Base-by-base conservation (phyloP, 2,888 invertebrate genomes). In the Cyaniris semiargus region DNA sequence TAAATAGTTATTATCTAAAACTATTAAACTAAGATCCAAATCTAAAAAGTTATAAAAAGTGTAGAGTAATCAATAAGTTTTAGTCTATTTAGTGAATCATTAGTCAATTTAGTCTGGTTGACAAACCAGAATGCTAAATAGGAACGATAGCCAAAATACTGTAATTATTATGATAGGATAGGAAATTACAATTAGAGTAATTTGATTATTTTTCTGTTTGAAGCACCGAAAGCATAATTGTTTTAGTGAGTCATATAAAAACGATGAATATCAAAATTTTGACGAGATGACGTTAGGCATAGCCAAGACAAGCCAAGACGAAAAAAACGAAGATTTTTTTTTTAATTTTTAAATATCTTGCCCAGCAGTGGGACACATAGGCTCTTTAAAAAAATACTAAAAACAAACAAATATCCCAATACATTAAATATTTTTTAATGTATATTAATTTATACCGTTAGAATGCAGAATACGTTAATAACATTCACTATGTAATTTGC, bases 1-100 rank as follows among this genome's bases (percentile, higher is more conserved):
- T 66, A 31, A 66, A 66, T 66, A 66, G 66, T 66, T 10, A 23
- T 66, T 23, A 27, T 66, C 66, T 66, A 31, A 66, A 66, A 66
- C 58, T 60, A 21, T 21, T 10, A 66, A 10, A 60, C 21, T 60
- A 60, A 60, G 21, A 27, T 27, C 6, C 15, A 27, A 66, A 31
- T 66, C 66, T 66, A 66, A 66, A 23, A 27, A 66, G 27, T 66
- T 66, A 31, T 27, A 66, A 27, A 27, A 15, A 66, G 27, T 27
- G 27, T 66, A 18, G 66, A 27, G 10, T 15, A 66, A 13, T 60
- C 21, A 31, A 66, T 10, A 13, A 66, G 27, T 66, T 27, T 66
- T 15, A 66, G 31, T 31, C 27, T 27, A 18, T 48, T 15, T 48
- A n/a, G n/a, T n/a, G n/a, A n/a, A n/a, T n/a, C n/a, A n/a, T n/a